Percentiles rank a stretch among this genome's conserved stretches.
Evolutionary conservation across 2,113 vertebrate species (phyloP).

Genomic region (Tetrax tetrax): DNA sequence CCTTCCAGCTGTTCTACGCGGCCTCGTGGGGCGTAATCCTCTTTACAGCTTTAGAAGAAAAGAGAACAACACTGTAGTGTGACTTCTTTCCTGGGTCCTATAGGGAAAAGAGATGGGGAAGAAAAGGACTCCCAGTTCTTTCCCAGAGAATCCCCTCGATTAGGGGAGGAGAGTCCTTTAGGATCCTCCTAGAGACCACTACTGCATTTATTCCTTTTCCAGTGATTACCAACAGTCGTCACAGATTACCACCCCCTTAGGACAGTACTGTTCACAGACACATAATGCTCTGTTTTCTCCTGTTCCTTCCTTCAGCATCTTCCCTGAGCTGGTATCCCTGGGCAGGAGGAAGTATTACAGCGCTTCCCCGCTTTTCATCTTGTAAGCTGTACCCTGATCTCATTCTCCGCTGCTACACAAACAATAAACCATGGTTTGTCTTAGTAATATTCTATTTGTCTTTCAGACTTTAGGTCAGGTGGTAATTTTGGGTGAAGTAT

Average conservation of each 20-base stretch:
- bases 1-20: not conserved
- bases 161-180: not conserved
- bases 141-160: not conserved
- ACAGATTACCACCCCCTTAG: not conserved
- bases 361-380: not conserved
- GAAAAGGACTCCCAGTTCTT: not conserved
- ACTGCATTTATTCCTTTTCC: not conserved
- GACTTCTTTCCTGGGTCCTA: not conserved
- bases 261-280: not conserved
- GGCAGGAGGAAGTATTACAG: not conserved
- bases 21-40: not conserved
- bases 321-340: not conserved
- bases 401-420: not conserved
- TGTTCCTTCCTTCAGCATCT: not conserved
- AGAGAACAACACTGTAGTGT: not conserved
- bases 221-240: not conserved
- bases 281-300: not conserved
- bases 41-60: not conserved
- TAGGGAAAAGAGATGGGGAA: not conserved
- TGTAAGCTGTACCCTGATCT: not conserved
- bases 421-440: constrained; percentile 1
- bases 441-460: constrained; percentile 13
- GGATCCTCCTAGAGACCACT: not conserved
- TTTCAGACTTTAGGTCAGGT: constrained; percentile 5
- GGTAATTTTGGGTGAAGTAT: constrained; percentile 25